phyloP scores from a whole-genome alignment of 2,113 vertebrate species.

The Coracopsis vasa region DNA sequence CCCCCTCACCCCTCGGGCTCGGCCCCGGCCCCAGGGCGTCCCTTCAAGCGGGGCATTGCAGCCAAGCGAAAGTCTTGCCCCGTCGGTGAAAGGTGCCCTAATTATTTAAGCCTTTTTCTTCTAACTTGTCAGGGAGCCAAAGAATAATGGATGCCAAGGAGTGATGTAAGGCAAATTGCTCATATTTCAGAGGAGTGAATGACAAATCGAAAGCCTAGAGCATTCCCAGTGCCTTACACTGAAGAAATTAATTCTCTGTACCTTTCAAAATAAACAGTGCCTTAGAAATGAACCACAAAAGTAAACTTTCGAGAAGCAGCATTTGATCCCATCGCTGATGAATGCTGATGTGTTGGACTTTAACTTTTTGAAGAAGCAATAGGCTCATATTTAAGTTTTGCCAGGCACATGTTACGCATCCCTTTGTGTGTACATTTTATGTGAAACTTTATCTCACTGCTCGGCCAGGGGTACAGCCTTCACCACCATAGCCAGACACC shows the following conservation, averaged over 20 bases:
- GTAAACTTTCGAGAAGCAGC: background rate
- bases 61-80: rapidly evolving
- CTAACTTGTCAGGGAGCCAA: background rate
- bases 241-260: background rate
- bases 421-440: background rate
- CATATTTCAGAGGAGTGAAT: background rate
- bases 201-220: background rate
- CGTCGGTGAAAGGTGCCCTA: background rate
- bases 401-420: background rate
- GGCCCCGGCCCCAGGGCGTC: rapidly evolving
- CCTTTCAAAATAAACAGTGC: background rate
- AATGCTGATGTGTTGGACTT: background rate
- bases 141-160: background rate
- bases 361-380: background rate
- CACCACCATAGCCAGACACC: rapidly evolving
- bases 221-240: rapidly evolving
- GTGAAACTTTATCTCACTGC: background rate
- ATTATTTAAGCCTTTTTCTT: too few species aligned
- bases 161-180: background rate
- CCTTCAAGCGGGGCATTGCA: rapidly evolving
- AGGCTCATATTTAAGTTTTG: background rate
- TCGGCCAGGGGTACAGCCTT: rapidly evolving
- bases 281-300: background rate
- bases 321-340: background rate
- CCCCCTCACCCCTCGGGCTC: too few species aligned